These are phyloP conservation scores for Stegostoma tigrinum DNA, from an alignment of 2,113 vertebrate species.

Conservation along the genomic window DNA sequence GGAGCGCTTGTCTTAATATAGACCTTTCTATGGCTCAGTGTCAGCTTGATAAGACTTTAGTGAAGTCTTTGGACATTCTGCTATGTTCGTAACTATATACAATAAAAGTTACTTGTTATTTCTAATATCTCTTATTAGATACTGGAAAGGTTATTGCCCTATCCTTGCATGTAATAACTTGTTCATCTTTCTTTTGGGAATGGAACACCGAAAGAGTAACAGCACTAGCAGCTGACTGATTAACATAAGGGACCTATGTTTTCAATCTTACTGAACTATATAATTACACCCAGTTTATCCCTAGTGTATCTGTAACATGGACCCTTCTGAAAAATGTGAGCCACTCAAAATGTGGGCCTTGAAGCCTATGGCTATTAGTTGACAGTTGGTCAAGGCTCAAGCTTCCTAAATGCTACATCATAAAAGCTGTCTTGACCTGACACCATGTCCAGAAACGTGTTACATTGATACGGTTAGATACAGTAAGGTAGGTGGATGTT, in stretches of 20 bases:
- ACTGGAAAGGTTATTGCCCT: not conserved
- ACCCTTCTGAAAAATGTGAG: not conserved
- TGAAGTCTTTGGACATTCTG: not conserved
- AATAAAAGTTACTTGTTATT: not conserved
- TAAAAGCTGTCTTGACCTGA: not conserved
- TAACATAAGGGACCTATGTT: not conserved
- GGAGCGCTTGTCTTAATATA: not conserved
- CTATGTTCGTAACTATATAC: not conserved
- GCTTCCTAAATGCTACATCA: not conserved
- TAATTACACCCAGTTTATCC: not conserved
- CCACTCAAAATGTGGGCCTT: not conserved
- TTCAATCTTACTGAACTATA: not conserved
- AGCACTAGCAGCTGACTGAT: not conserved
- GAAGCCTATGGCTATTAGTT: not conserved
- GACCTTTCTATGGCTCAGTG: not conserved
- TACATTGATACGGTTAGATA: not conserved
- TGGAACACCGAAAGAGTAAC: not conserved
- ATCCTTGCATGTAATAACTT: not conserved
- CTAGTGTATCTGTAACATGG: not conserved
- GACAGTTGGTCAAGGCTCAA: not conserved
- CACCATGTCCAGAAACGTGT: not conserved
- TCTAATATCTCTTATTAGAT: not conserved
- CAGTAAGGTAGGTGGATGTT: not conserved
- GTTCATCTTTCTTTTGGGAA: not conserved
- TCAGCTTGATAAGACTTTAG: not conserved